Evolutionary conservation across 2,113 vertebrate genomes (phyloP), one percentile per base, ranked within the genome.

Genomic region (Podilymbus podiceps): DNA sequence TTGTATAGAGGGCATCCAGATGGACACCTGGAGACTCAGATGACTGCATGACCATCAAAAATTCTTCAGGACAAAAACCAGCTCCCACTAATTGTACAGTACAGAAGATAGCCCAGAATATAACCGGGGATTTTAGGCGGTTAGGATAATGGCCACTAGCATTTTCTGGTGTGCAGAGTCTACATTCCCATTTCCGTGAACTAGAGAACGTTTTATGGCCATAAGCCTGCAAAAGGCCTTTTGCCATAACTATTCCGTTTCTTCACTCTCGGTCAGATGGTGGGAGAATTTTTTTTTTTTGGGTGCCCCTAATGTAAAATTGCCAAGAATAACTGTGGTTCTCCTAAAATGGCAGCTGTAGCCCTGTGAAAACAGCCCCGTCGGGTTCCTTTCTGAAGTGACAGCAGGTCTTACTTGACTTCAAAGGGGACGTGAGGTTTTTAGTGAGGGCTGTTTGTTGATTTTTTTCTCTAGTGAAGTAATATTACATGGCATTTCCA

Each of bases 401-500:
- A 93, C 95, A 90, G 96, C 96, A 92, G 91, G 81, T 89, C 91
- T 47, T 63, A 86, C 77, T 0, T 0, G 4, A 96, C 94, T 95
- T 97, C 96, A 97, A 96, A 97, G 91, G 79, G 30, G 2, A 75
- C 1, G 0, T 2, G 28, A 91, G 96, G 78, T 67, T 96, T 94
- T 91, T 55, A 91, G 80, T 44, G 74, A 95, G 95, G 85, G 85
- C 93, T 95, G 96, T 96, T 97, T 95, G 96, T 95, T 97, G 96
- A 97, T 97, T 94, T 95, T 46, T 95, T 95, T 94, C 91, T 59
- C 83, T 88, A 85, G 90, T 96, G 94, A 96, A 97, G 89, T 96
- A 96, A 97, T 97, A 97, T 96, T 95, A 95, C 96, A 97, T 96
- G 95, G 95, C 96, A 97, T 96, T 97, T 95, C 95, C 94, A 96